Base-by-base conservation (phyloP, 2,797 vertebrate species). In the Moxostoma hubbsi region DNA sequence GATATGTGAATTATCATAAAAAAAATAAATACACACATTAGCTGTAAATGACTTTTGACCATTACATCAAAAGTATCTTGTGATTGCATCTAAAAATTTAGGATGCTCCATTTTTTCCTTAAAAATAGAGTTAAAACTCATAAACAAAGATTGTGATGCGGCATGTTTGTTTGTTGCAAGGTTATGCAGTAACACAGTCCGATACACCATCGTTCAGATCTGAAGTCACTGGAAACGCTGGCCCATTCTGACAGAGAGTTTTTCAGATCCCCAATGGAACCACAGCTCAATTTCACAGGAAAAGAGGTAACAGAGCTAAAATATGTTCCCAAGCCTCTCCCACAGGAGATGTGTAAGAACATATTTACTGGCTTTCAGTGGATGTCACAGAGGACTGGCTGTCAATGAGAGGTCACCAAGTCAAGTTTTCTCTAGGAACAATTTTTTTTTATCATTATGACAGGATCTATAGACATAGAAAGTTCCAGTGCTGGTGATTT, bases 401-500 rank as follows among this genome's bases (percentile, higher is more conserved):
- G 63, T 65, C 51, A 71, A 50, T 64, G 62, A 64, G 62, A 64
- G 62, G 62, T 64, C 62, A 64, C 62, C 62, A 64, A n/a, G 43
- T 43, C 5, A 43, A 64, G 62, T 46, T 63, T 64, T 12, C 36
- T 45, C 62, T n/a, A 46, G 62, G 43, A 64, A 64, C 36, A 2
- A 64, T 7, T 11, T 45, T 64, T 46, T 64, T 24, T 24, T 24
- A 63, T 63, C 11, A 6, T 13, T 45, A 63, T 63, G 12, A 46
- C 43, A 64, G 43, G 62, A 64, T 64, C 62, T 64, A 64, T 63
- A 63, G 12, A 64, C 62, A n/a, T 7, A 46, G 16, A 59, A 13
- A n/a, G 62, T 46, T 46, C n/a, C 24, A 24, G 24, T 36, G 43
- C 43, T 8, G 4, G 62, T 64, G 62, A 64, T 64, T 46, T 64